These are phyloP conservation scores for Pitta sordida DNA, from an alignment of 2,113 vertebrate genomes.

Conservation along the genomic window DNA sequence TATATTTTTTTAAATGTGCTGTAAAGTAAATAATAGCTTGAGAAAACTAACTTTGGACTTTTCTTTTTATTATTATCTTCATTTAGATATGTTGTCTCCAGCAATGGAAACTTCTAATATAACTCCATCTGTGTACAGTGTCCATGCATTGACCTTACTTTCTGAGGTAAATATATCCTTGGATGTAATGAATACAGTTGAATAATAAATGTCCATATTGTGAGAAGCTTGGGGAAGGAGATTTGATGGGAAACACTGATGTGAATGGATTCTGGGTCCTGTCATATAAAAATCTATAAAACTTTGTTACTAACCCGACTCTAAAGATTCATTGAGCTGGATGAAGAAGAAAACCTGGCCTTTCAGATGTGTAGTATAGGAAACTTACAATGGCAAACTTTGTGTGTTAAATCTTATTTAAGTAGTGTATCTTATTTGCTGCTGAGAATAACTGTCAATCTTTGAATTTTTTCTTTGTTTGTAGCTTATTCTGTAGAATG, in stretches of 20 bases:
- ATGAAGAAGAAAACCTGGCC: not conserved
- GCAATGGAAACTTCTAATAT: slow-evolving; percentile 94
- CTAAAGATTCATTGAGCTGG: not conserved
- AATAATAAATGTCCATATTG: not conserved
- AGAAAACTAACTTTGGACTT: not conserved
- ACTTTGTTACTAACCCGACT: not conserved
- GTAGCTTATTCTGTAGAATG: not conserved
- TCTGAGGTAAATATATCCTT: slow-evolving; percentile 85
- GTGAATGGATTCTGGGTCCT: not conserved
- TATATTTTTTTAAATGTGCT: not conserved
- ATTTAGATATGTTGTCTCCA: slow-evolving; percentile 92
- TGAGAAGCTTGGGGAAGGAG: not conserved
- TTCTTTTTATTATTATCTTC: not conserved
- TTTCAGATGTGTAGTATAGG: not conserved
- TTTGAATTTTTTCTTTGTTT: not conserved
- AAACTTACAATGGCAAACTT: not conserved
- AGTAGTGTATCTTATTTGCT: not conserved
- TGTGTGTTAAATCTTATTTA: not conserved
- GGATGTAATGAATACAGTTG: not conserved
- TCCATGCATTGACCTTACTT: slow-evolving; percentile 93
- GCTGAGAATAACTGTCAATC: not conserved
- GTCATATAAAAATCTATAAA: not conserved
- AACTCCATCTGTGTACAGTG: slow-evolving; percentile 96
- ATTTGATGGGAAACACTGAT: not conserved
- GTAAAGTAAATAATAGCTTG: not conserved